Conservation (phyloP, 2,113 vertebrate genomes). For the Malurus cyaneus region DNA sequence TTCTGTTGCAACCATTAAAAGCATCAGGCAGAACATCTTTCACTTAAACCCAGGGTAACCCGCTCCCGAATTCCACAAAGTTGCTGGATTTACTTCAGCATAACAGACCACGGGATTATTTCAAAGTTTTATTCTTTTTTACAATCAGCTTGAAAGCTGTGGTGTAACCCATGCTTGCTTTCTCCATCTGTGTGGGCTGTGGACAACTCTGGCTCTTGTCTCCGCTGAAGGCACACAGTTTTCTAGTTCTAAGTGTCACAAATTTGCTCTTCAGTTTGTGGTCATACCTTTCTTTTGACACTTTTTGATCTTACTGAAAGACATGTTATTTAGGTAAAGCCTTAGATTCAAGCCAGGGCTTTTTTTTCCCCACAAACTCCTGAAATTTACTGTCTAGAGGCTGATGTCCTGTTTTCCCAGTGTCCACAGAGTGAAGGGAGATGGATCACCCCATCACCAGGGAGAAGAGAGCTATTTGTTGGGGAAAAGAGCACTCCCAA, state of each 20-base stretch:
- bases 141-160: neutral
- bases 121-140: neutral
- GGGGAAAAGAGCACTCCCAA: neutral
- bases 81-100: neutral
- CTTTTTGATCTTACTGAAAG: neutral
- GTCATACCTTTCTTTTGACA: neutral
- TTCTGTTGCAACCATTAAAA: neutral
- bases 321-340: neutral
- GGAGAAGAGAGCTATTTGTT: neutral
- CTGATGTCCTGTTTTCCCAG: neutral
- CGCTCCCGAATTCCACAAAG: neutral
- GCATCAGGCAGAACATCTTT: neutral
- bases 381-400: neutral
- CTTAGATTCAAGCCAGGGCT: accelerated
- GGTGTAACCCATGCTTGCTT: neutral
- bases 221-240: neutral
- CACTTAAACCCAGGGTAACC: neutral
- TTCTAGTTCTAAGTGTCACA: neutral
- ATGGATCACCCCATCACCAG: neutral
- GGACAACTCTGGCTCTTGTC: neutral
- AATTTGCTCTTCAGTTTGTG: neutral
- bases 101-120: neutral
- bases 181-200: neutral
- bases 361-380: neutral
- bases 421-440: neutral